Conservation (phyloP, 2,888 invertebrate genomes). For the Leptinotarsa tumamoca region DNA sequence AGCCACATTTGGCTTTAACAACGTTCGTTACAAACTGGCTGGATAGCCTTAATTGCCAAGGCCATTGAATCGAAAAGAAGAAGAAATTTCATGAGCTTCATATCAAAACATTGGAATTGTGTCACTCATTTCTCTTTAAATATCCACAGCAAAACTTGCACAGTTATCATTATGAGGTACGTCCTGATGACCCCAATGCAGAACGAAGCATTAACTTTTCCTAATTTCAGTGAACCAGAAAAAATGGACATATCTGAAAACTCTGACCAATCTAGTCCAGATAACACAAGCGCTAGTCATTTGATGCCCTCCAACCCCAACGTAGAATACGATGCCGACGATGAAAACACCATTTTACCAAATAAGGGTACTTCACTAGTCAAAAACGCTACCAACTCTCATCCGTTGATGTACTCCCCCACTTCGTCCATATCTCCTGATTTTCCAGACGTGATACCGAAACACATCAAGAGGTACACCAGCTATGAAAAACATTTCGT, state of each 20-base stretch:
- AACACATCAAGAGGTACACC: slow-evolving; percentile 56
- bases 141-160: background rate
- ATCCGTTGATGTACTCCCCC: slow-evolving; percentile 64
- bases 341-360: slow-evolving; percentile 12
- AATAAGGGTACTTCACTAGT: slow-evolving; percentile 14
- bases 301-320: slow-evolving; percentile 47
- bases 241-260: slow-evolving; percentile 60
- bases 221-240: slow-evolving; percentile 4
- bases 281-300: slow-evolving; percentile 46
- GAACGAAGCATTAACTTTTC: background rate
- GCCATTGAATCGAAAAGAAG: no score
- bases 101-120: background rate
- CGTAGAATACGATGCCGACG: slow-evolving; percentile 45
- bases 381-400: slow-evolving; percentile 64
- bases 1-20: no score
- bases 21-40: no score
- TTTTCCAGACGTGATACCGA: slow-evolving; percentile 64
- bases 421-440: slow-evolving; percentile 60
- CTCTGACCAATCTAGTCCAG: slow-evolving; percentile 49
- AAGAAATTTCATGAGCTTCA: background rate
- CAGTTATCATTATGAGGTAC: background rate
- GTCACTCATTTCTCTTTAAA: background rate
- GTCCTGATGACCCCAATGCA: no score
- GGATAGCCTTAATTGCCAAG: no score
- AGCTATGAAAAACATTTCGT: slow-evolving; percentile 56